Conservation (phyloP, 2,113 vertebrate species). For the Phrynocephalus versicolor region DNA sequence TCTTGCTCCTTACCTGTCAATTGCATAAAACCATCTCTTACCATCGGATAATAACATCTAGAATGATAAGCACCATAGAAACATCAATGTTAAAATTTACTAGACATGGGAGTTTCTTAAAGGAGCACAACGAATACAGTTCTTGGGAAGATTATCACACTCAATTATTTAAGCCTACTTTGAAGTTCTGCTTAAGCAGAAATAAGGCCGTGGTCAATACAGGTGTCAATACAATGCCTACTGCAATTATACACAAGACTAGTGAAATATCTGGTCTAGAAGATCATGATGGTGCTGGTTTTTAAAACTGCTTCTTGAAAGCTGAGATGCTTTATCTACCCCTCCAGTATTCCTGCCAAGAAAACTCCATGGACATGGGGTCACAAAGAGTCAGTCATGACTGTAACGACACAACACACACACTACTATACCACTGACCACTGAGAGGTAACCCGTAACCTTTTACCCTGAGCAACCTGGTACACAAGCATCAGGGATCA, state of each 20-base stretch:
- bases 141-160: not conserved
- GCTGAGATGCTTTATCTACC: too few species aligned
- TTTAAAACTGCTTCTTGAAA: not conserved
- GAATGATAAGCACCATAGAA: too few species aligned
- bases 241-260: not conserved
- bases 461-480: not conserved
- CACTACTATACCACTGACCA: not conserved
- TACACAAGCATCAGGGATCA: not conserved
- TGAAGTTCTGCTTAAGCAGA: not conserved
- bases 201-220: not conserved
- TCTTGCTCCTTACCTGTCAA: too few species aligned
- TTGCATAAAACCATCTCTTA: too few species aligned
- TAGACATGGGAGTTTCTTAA: too few species aligned
- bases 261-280: not conserved
- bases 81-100: too few species aligned
- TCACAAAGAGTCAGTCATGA: too few species aligned
- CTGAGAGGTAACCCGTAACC: not conserved
- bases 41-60: too few species aligned
- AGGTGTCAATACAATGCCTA: not conserved
- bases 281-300: not conserved
- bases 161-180: not conserved
- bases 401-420: too few species aligned
- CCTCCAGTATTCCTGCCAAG: too few species aligned
- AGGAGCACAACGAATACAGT: not conserved
- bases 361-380: too few species aligned